Evolutionary conservation across 2,888 invertebrate genomes (phyloP).

Genomic region (Elysia crispata): DNA sequence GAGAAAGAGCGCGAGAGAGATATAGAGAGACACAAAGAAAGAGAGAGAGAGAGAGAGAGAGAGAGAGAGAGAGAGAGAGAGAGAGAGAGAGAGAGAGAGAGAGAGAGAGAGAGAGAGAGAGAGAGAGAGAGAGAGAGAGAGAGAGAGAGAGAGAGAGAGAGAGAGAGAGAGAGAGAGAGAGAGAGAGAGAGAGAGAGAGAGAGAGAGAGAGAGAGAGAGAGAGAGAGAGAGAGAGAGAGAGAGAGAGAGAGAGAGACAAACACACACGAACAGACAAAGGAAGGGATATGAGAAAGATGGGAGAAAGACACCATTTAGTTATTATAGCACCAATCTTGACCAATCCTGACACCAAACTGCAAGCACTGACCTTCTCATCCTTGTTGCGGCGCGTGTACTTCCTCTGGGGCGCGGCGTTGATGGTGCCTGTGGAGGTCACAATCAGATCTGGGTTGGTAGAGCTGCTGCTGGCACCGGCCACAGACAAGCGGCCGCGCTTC

Average conservation of each 20-base stretch:
- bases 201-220: conserved; percentile 11
- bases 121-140: conserved; percentile 12
- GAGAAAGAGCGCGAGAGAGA: too few species aligned
- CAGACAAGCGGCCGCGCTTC: conserved; percentile 51
- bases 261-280: neutral
- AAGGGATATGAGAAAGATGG: neutral
- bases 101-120: conserved; percentile 17
- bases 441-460: conserved; percentile 35
- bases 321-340: too few species aligned
- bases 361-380: conserved; percentile 50
- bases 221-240: conserved; percentile 27
- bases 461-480: neutral
- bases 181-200: conserved; percentile 10
- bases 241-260: conserved; percentile 5
- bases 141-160: neutral
- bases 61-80: neutral
- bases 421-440: conserved; percentile 34
- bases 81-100: conserved; percentile 15
- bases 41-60: neutral
- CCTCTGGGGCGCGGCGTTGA: conserved; percentile 48
- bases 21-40: too few species aligned
- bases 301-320: neutral
- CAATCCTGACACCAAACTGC: too few species aligned
- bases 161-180: neutral
- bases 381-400: conserved; percentile 52